Conservation (phyloP, 2,797 vertebrate species). For the Schizopygopsis pylzovi region DNA sequence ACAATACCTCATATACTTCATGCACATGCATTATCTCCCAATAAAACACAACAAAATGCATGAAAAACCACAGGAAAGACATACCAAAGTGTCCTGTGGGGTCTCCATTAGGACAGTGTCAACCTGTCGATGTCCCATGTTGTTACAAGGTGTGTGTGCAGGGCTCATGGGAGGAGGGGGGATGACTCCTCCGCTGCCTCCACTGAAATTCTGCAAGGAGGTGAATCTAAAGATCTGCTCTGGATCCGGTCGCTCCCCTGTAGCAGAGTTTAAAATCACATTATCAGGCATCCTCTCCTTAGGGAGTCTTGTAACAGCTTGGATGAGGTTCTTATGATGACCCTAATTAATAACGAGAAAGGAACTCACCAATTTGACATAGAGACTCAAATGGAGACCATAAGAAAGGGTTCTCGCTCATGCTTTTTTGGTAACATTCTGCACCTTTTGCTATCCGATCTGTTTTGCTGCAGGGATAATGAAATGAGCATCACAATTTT, state of each 20-base stretch:
- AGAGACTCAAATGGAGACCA: constrained; percentile 97
- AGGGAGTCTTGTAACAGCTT: background rate
- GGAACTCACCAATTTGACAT: constrained; percentile 93
- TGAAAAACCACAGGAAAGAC: constrained; percentile 35
- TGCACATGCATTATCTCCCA: background rate
- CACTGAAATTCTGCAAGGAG: constrained; percentile 91
- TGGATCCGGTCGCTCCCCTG: constrained; percentile 97
- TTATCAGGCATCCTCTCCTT: background rate
- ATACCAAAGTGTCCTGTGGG: constrained; percentile 96
- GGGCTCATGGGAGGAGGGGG: constrained; percentile 86
- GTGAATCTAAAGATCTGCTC: constrained; percentile 97
- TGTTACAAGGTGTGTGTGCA: constrained; percentile 88
- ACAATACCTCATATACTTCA: background rate
- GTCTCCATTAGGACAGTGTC: constrained; percentile 97
- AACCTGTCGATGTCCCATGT: constrained; percentile 83
- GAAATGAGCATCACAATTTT: background rate
- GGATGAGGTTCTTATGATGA: background rate
- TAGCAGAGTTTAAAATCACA: background rate
- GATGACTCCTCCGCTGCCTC: constrained; percentile 69
- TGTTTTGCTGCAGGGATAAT: constrained; percentile 85
- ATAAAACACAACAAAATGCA: background rate
- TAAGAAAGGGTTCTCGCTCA: constrained; percentile 97
- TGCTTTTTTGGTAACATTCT: constrained; percentile 98
- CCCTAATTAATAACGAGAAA: background rate
- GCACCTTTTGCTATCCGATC: constrained; percentile 97